These are phyloP conservation scores for Drymodes brunneopygia DNA, from an alignment of 2,113 vertebrate genomes.

Conservation along the genomic window DNA sequence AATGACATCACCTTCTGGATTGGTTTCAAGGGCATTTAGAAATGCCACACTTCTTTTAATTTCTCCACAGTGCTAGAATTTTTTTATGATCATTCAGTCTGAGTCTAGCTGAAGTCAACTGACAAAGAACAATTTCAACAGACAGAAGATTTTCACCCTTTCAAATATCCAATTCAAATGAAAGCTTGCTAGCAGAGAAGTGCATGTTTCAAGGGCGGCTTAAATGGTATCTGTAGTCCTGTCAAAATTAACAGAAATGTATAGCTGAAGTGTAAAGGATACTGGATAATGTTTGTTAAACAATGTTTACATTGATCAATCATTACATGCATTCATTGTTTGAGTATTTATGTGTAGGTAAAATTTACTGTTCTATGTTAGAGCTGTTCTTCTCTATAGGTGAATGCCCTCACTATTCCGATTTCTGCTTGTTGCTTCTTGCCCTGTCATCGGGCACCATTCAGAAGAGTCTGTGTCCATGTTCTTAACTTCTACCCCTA, in stretches of 20 bases:
- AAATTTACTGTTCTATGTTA: no score
- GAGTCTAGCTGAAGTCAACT: neutral
- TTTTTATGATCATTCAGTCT: neutral
- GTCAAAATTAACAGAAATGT: neutral
- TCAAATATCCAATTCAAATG: neutral
- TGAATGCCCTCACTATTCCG: no score
- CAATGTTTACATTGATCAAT: no score
- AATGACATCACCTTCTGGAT: neutral
- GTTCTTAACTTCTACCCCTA: no score
- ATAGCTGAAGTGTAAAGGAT: neutral
- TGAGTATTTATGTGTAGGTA: no score
- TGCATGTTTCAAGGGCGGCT: neutral
- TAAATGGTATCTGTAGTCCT: neutral
- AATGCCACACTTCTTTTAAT: neutral
- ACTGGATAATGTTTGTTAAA: neutral
- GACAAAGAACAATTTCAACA: neutral
- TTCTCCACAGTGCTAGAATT: neutral
- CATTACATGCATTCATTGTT: no score
- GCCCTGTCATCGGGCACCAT: no score
- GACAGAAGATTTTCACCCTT: neutral
- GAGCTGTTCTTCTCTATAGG: no score
- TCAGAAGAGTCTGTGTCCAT: no score
- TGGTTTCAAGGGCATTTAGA: neutral
- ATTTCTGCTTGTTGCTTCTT: no score
- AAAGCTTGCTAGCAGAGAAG: neutral